Percentiles rank a stretch among this genome's conserved stretches.
Evolutionary conservation across 1,140 invertebrate species (phyloP).

Genomic region (Calliphora vicina): DNA sequence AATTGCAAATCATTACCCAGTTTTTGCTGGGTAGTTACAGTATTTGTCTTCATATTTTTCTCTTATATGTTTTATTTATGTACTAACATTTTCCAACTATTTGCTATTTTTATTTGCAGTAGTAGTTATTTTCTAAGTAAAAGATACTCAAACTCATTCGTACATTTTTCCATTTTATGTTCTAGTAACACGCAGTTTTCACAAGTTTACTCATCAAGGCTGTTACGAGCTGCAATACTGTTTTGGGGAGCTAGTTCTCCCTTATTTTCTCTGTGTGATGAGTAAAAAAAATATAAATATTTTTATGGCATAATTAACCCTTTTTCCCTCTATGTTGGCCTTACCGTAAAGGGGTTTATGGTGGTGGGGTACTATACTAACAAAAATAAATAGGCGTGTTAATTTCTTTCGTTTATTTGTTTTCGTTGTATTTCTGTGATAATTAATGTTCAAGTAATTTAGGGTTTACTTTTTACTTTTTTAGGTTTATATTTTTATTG

Average conservation of each 20-base stretch:
- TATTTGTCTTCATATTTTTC: too few relatives aligned
- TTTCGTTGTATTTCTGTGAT: not conserved
- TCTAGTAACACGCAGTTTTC: not conserved
- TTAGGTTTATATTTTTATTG: too few relatives aligned
- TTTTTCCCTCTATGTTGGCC: not conserved
- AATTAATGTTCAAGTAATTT: not conserved
- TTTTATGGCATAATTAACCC: conserved; percentile 30
- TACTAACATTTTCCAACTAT: not conserved
- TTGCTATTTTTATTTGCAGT: not conserved
- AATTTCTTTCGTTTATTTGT: not conserved
- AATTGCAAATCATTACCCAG: too few relatives aligned
- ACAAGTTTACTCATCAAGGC: not conserved
- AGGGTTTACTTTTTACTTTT: too few relatives aligned
- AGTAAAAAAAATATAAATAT: not conserved
- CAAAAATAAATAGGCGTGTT: not conserved
- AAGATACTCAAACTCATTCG: too few relatives aligned
- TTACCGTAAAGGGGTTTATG: not conserved
- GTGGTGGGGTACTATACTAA: not conserved
- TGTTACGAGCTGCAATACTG: not conserved
- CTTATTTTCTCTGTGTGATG: too few relatives aligned
- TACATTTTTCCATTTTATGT: not conserved
- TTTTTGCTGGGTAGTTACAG: too few relatives aligned
- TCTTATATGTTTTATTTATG: not conserved
- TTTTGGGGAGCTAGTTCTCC: not conserved
- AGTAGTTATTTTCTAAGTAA: too few relatives aligned